Evolutionary conservation across 2,888 invertebrate genomes (phyloP), one percentile per base, ranked within the genome.

Genomic region (Leptinotarsa peninsularis): DNA sequence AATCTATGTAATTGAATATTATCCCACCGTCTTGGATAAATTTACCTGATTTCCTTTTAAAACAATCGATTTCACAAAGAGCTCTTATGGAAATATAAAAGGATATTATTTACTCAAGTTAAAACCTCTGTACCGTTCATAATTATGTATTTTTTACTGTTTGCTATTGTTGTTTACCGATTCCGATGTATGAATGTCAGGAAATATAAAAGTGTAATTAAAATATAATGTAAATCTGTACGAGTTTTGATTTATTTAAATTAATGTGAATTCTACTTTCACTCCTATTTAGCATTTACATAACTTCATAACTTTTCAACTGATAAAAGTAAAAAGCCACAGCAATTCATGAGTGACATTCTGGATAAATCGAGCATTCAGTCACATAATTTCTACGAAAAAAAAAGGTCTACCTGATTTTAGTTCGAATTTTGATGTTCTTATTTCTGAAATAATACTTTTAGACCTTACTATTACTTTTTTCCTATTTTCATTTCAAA

Each of bases 241-340:
- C 17, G 7, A 17, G 33, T 18, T 63, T 43, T 33, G 10, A 63
- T 43, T 43, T 14, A 63, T 63, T 63, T 43, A 43, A 63, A 73
- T 66, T n/a, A 73, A 73, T 73, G 54, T 54, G 66, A 73, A 73
- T 18, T 43, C 33, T 23, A 73, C 73, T 73, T 69, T 73, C 73
- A 52, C 73, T 52, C 7, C 33, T 63, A 63, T 58, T 27, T 27
- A 13, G 54, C 7, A 33, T 50, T 66, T 58, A 33, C 15, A 56
- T 70, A 23, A 56, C 52, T 54, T 52, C 15, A 56, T 70, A 23
- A 56, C 52, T 54, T 52, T 52, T n/a, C 33, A 27, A 69, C 54
- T 56, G 56, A 56, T 66, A 14, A 4, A 43, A 70, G 49, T 56
- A 58, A 17, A 4, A 58, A 58, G 52, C 66, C 33, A 49, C 54